phyloP scores from a whole-genome alignment of 1,140 invertebrate species.

The Archivesica marissinica region DNA sequence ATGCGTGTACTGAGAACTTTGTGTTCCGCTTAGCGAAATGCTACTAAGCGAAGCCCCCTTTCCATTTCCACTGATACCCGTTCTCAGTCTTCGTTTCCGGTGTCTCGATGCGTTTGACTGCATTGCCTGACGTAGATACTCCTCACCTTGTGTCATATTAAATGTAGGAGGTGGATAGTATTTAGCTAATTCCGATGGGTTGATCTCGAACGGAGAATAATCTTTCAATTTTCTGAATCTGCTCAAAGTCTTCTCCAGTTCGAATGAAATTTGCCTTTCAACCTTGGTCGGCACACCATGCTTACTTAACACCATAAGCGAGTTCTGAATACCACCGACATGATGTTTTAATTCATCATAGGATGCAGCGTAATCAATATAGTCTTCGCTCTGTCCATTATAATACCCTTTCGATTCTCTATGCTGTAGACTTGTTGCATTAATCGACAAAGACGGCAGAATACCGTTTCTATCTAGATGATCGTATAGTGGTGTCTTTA shows the following conservation, averaged over 20 bases:
- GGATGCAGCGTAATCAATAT: conserved; percentile 36
- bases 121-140: conserved; percentile 61
- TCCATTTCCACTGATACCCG: neutral
- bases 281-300: conserved; percentile 68
- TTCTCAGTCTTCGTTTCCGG: neutral
- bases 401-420: conserved; percentile 1
- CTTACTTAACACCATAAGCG: conserved; percentile 65
- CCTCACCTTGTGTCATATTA: conserved; percentile 69
- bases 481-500: conserved; percentile 70
- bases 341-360: conserved; percentile 55
- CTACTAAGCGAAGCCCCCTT: neutral
- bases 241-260: conserved; percentile 68
- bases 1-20: neutral
- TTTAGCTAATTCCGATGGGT: conserved; percentile 67
- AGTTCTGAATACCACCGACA: conserved; percentile 68
- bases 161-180: conserved; percentile 67
- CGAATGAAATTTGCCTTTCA: conserved; percentile 67
- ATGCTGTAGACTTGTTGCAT: conserved; percentile 41
- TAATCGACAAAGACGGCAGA: conserved; percentile 68
- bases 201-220: conserved; percentile 71
- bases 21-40: neutral
- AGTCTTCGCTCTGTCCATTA: conserved; percentile 41
- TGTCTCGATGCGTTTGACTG: conserved; percentile 54
- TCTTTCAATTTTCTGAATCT: conserved; percentile 68
- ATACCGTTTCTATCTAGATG: conserved; percentile 67